These are phyloP conservation scores for Eulemur rubriventer DNA, from an alignment of 2,797 vertebrate genomes.

Conservation along the genomic window DNA sequence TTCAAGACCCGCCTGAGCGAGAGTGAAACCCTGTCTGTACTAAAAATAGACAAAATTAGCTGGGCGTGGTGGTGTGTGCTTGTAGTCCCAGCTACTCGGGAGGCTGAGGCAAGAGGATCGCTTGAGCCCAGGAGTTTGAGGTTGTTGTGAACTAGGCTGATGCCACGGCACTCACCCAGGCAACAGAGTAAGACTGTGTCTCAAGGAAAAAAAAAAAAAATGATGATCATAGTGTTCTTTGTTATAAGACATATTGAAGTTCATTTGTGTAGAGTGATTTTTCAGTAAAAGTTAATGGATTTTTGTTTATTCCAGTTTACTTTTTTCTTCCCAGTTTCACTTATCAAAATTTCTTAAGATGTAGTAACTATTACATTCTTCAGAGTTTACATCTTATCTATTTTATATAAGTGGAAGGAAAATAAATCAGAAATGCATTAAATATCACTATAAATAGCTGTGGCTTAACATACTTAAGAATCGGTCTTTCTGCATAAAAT, in stretches of 20 bases:
- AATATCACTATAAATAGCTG: background rate
- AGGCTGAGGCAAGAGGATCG: no score
- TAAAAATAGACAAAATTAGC: no score
- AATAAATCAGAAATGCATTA: conserved; percentile 32
- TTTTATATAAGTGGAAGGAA: conserved; percentile 5
- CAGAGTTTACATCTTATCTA: background rate
- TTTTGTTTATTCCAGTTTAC: conserved; percentile 31
- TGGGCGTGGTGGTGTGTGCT: no score
- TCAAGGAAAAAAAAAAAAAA: no score
- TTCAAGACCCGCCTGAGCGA: no score
- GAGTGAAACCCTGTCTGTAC: no score
- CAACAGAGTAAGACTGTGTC: no score
- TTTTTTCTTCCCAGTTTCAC: background rate
- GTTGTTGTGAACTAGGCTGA: no score
- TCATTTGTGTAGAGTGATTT: background rate
- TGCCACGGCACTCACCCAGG: no score
- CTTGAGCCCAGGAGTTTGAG: no score
- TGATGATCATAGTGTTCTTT: background rate
- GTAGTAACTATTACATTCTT: background rate
- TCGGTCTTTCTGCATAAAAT: conserved; percentile 4
- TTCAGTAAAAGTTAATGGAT: conserved; percentile 27
- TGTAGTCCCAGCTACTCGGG: no score
- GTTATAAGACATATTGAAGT: background rate
- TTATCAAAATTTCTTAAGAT: conserved; percentile 29
- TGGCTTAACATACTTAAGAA: background rate